A percentile compares a stretch with the other conserved stretches of the same genome.
Evolutionary conservation across 1,140 invertebrate species (phyloP).

Genomic region (Diorhabda sublineata): DNA sequence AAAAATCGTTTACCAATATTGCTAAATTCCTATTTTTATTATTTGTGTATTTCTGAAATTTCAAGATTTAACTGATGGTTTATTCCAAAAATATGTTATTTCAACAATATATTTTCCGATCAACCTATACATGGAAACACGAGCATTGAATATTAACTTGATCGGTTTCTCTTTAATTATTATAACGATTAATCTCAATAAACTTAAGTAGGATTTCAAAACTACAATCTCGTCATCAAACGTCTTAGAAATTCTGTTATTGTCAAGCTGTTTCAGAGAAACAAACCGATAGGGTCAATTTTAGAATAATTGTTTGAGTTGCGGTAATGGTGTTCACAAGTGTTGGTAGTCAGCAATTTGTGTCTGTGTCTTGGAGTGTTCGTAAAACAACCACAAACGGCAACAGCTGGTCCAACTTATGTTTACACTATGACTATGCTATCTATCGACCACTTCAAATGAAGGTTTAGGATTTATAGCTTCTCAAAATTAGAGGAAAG

Average conservation of each 20-base stretch:
- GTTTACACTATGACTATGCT: conserved; percentile 21
- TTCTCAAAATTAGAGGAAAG: conserved; percentile 23
- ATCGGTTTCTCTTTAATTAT: too few species aligned
- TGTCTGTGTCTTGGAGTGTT: conserved; percentile 13
- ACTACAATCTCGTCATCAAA: too few species aligned
- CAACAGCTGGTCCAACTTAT: conserved; percentile 19
- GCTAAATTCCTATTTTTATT: too few species aligned
- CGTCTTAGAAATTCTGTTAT: neutral
- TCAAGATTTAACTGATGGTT: too few species aligned
- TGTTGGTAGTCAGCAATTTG: conserved; percentile 13
- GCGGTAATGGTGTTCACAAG: conserved; percentile 19
- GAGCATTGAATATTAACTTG: too few species aligned
- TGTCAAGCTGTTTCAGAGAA: neutral
- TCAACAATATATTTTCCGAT: too few species aligned
- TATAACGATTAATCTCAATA: too few species aligned
- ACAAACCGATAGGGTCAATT: conserved; percentile 9
- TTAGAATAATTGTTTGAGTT: conserved; percentile 14
- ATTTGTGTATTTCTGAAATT: too few species aligned
- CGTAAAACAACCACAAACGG: conserved; percentile 16
- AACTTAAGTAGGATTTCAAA: too few species aligned
- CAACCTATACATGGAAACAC: too few species aligned
- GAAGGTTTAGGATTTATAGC: conserved; percentile 22
- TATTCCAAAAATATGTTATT: too few species aligned
- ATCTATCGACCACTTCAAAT: conserved; percentile 23
- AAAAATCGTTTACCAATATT: too few species aligned